Percentiles rank a stretch among this genome's conserved stretches.
These are phyloP conservation scores for Copidosoma floridanum DNA, from an alignment of 1,140 invertebrate genomes.

Conservation along the genomic window DNA sequence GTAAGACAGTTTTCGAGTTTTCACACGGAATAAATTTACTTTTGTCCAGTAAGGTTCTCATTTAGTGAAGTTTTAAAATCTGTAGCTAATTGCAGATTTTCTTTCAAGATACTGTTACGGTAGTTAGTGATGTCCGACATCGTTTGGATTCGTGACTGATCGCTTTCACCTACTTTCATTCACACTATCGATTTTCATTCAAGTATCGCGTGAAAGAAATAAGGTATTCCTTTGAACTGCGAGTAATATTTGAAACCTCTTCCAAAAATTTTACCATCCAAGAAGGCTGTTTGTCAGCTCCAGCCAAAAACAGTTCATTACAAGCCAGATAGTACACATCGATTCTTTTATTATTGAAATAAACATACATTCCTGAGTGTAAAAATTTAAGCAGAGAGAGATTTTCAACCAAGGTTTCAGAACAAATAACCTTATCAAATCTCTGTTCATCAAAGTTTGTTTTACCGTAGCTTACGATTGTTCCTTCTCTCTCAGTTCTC, in stretches of 20 bases:
- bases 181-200: no score
- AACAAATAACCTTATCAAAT: no score
- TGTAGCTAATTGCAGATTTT: slow-evolving; percentile 4
- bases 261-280: slow-evolving; percentile 18
- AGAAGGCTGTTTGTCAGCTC: slow-evolving; percentile 23
- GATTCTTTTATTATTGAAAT: slow-evolving; percentile 18
- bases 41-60: slow-evolving; percentile 12
- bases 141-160: background rate
- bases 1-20: slow-evolving; percentile 12
- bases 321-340: slow-evolving; percentile 21
- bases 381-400: slow-evolving; percentile 7
- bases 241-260: background rate
- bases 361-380: slow-evolving; percentile 12
- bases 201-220: no score
- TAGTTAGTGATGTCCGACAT: no score
- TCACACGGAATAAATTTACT: slow-evolving; percentile 7
- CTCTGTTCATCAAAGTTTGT: no score
- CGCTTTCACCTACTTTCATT: background rate
- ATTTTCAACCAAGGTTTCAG: no score
- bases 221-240: no score
- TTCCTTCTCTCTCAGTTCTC: background rate
- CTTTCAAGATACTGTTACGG: background rate
- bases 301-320: slow-evolving; percentile 12
- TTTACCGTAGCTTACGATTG: no score
- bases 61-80: slow-evolving; percentile 2